A percentile compares a stretch with the other conserved stretches of the same genome.
phyloP scores from a whole-genome alignment of 2,113 vertebrate genomes.

The Mesocricetus auratus region DNA sequence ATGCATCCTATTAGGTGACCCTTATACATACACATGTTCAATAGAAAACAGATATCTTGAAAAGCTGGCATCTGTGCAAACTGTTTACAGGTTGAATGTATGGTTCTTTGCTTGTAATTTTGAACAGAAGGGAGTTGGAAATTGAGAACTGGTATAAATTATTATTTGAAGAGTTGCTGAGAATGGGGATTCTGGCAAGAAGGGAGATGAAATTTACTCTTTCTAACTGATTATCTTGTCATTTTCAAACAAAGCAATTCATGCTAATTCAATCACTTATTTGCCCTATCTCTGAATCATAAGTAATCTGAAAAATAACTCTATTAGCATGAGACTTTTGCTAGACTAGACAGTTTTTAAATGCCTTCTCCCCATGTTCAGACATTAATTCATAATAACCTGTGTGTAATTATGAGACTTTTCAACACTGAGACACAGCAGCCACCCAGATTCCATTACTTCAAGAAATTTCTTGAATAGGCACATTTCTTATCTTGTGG shows the following conservation, averaged over 20 bases:
- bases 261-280: conserved; percentile 52
- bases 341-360: background rate
- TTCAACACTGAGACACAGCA: background rate
- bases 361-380: background rate
- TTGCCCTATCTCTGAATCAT: conserved; percentile 46
- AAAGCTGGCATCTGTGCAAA: background rate
- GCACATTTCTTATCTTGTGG: background rate
- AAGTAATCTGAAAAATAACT: conserved; percentile 66
- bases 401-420: background rate
- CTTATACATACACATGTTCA: background rate
- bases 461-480: background rate
- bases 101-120: background rate
- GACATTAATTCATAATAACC: conserved; percentile 13
- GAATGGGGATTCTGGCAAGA: conserved; percentile 26
- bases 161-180: background rate
- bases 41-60: background rate
- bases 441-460: background rate
- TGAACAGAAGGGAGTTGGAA: background rate
- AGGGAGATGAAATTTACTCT: background rate
- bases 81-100: background rate
- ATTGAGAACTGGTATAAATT: conserved; percentile 38
- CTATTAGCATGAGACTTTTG: conserved; percentile 29
- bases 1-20: background rate
- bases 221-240: conserved; percentile 7
- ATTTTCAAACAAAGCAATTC: conserved; percentile 43